Percentiles rank a stretch among this genome's conserved stretches.
phyloP scores from a whole-genome alignment of 2,888 invertebrate genomes.

The Apamea monoglypha region DNA sequence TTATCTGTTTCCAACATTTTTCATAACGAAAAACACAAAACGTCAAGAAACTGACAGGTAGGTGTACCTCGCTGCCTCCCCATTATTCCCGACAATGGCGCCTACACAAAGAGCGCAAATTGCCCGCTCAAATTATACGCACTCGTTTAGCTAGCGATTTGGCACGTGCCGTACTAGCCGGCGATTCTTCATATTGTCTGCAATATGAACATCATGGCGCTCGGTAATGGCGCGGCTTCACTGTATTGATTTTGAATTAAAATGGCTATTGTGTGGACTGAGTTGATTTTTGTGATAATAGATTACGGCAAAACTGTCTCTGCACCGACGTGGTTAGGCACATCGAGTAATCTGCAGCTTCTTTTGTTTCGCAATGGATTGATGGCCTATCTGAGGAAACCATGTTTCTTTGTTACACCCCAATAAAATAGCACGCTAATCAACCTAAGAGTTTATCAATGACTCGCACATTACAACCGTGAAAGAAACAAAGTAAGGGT shows the following conservation, averaged over 20 bases:
- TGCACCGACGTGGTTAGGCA: background rate
- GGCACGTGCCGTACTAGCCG: constrained; percentile 37
- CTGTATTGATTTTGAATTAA: constrained; percentile 54
- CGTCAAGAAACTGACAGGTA: constrained; percentile 43
- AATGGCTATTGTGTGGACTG: constrained; percentile 18
- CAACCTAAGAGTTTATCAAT: background rate
- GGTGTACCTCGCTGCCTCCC: constrained; percentile 20
- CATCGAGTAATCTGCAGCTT: background rate
- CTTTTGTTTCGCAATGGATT: background rate
- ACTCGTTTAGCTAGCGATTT: constrained; percentile 53
- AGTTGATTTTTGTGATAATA: constrained; percentile 23
- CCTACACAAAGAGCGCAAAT: constrained; percentile 58
- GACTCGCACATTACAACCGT: background rate
- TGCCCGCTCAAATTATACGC: constrained; percentile 60
- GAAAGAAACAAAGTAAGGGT: background rate
- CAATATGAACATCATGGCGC: constrained; percentile 37
- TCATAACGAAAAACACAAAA: constrained; percentile 11
- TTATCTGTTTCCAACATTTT: constrained; percentile 6
- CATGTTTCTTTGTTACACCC: background rate
- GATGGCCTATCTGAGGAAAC: background rate
- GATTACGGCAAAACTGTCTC: background rate
- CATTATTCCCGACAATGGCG: constrained; percentile 53
- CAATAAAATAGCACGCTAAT: background rate
- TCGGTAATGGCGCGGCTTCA: constrained; percentile 25
- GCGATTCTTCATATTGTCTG: constrained; percentile 58